Percentiles rank a stretch among this genome's conserved stretches.
Evolutionary conservation across 2,888 invertebrate genomes (phyloP).

Genomic region (Limnephilus auricula): DNA sequence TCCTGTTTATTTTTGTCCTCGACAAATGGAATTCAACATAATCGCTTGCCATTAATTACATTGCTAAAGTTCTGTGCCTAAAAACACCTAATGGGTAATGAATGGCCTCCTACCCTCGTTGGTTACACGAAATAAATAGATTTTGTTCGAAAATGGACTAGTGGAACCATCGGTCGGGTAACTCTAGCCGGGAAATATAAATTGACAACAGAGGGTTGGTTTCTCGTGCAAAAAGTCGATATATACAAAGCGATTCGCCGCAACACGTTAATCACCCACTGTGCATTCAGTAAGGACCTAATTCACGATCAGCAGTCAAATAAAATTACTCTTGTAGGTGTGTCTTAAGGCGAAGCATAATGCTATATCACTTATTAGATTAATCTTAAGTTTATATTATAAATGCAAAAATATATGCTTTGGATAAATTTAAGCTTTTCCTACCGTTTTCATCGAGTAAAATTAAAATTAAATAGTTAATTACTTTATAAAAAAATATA

Average conservation of each 20-base stretch:
- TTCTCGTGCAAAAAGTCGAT: not conserved
- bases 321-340: not conserved
- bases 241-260: not conserved
- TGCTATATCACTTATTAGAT: no score
- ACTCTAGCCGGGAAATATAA: slow-evolving; percentile 12
- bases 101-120: not conserved
- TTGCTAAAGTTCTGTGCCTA: not conserved
- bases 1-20: not conserved
- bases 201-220: not conserved
- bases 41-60: not conserved
- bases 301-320: not conserved
- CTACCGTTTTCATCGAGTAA: no score
- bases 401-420: no score
- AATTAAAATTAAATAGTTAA: no score
- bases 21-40: not conserved
- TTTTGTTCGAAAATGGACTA: not conserved
- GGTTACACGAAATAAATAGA: not conserved
- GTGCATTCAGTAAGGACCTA: not conserved
- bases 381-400: no score
- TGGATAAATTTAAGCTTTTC: no score
- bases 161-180: not conserved
- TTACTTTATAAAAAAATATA: no score
- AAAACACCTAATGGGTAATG: not conserved
- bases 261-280: not conserved
- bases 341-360: no score